Evolutionary conservation across 2,888 invertebrate species (phyloP).

Genomic region (Stenolophus ochropezus): DNA sequence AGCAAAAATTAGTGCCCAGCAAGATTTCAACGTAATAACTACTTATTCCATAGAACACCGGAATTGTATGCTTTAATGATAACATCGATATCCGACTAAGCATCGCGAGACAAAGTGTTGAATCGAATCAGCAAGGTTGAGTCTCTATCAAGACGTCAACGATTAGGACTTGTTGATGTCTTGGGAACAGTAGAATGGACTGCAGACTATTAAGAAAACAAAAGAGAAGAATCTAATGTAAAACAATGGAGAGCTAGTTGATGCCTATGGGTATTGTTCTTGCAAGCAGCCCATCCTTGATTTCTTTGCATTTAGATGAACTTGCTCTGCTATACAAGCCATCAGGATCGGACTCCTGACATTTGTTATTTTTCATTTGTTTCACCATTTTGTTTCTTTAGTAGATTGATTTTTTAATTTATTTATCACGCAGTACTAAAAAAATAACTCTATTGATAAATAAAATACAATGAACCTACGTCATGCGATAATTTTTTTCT

Average conservation of each 20-base stretch:
- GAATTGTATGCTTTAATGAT: background rate
- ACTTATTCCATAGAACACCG: too few relatives aligned
- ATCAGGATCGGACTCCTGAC: background rate
- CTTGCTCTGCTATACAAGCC: slow-evolving; percentile 4
- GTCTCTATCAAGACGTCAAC: slow-evolving; percentile 4
- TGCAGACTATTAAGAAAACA: slow-evolving; percentile 1
- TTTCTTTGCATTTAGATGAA: slow-evolving; percentile 32
- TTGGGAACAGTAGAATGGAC: background rate
- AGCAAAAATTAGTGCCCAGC: too few relatives aligned
- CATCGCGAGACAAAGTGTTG: too few relatives aligned
- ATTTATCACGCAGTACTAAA: too few relatives aligned
- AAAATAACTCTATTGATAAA: too few relatives aligned
- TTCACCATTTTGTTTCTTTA: too few relatives aligned
- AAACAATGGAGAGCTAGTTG: slow-evolving; percentile 33
- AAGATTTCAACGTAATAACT: too few relatives aligned
- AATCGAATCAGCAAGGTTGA: background rate
- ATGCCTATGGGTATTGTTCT: slow-evolving; percentile 40
- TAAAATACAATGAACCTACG: too few relatives aligned
- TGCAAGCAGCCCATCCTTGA: slow-evolving; percentile 26
- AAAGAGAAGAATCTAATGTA: slow-evolving; percentile 41
- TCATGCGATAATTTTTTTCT: too few relatives aligned
- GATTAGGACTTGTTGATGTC: background rate
- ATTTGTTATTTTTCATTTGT: background rate
- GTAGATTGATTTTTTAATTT: too few relatives aligned
- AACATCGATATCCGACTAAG: background rate